Percentiles rank a stretch among this genome's conserved stretches.
Conservation (phyloP, 2,113 vertebrate genomes). For the Microcebus lehilahytsara region DNA sequence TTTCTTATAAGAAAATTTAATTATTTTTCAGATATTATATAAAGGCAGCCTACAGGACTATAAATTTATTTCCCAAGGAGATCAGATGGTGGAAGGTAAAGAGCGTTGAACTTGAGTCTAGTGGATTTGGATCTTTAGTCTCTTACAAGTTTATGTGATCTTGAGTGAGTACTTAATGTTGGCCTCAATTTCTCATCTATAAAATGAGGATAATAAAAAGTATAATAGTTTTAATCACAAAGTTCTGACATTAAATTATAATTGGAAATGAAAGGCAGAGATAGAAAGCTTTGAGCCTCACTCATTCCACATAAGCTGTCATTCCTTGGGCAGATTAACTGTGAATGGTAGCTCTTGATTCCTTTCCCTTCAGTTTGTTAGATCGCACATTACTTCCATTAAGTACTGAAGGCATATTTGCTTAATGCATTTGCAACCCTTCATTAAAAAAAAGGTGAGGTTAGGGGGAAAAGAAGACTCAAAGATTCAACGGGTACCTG, state of each 20-base stretch:
- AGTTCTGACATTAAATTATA: neutral
- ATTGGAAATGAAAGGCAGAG: neutral
- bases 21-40: neutral
- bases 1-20: neutral
- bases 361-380: neutral
- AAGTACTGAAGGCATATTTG: neutral
- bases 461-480: neutral
- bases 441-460: neutral
- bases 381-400: neutral
- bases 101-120: neutral
- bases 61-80: neutral
- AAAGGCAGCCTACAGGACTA: neutral
- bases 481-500: neutral
- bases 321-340: neutral
- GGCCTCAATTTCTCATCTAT: constrained; percentile 28
- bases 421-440: neutral
- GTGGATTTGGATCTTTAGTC: neutral
- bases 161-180: neutral
- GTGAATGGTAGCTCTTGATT: neutral
- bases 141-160: neutral
- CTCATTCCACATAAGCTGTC: neutral
- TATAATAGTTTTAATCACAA: neutral
- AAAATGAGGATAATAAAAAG: neutral
- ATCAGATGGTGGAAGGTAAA: neutral
- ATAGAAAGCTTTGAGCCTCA: neutral